Base-by-base conservation (phyloP, 92 coral and sea anemone genomes). In the Actinostola sp. region DNA sequence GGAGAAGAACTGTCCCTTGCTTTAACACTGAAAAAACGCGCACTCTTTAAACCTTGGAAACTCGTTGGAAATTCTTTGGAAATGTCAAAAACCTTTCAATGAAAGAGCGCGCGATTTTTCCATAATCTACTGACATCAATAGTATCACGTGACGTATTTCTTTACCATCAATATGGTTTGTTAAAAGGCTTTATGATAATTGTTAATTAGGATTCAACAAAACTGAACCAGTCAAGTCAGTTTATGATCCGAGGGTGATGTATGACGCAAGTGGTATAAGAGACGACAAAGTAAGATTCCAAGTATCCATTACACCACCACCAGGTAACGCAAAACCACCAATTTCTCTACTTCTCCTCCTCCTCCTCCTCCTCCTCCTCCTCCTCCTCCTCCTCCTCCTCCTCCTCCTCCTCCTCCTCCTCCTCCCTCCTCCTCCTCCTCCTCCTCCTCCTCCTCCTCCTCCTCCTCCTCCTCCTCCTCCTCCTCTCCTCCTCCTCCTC, bases 281-380 rank as follows among this genome's bases (percentile, higher is more conserved):
- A 15, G 59, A 30, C 16, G 54, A 67, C 13, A 32, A 31, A 30
- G 21, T 67, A 6, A 31, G n/a, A n/a, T 29, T 67, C n/a, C 36
- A 24, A 25, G 58, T 67, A 23, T 27, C 58, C 15, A 35, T 67
- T 16, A 67, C 59, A 3, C 72, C 61, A 67, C 14, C 25, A 19
- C 15, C 23, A 26, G 42, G 72, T 67, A 67, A 15, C 60, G 58
- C 42, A 19, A 16, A 6, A 25, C 33, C 33, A 24, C 6, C 16
- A 27, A 7, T 28, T 21, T 23, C 21, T 9, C 29, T 19, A 16
- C 60, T 21, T 19, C 29, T 28, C 21, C 29, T 19, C 28, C 25
- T 53, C 21, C 60, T 53, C 21, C 29, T 8, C 28, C 26, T 49
- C 19, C 26, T 53, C 21, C 59, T 28, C 21, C 28, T 28, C 21